These are phyloP conservation scores for Bimastos eiseni DNA, from an alignment of 2,888 invertebrate genomes.

Conservation along the genomic window DNA sequence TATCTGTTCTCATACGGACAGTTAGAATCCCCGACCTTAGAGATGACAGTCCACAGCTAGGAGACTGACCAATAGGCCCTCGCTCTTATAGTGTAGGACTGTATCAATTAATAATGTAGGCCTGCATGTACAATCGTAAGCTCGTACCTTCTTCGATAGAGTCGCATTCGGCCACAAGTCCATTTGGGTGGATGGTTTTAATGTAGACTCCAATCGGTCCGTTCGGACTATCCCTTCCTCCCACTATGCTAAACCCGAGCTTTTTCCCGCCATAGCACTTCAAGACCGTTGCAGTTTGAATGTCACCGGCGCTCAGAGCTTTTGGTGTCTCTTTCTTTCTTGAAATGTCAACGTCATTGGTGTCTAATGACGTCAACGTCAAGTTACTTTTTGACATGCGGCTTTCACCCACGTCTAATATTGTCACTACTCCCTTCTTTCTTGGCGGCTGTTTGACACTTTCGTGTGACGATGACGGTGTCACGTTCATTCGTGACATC, in stretches of 20 bases:
- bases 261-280: constrained; percentile 71
- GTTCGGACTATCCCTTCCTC: constrained; percentile 83
- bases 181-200: constrained; percentile 82
- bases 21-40: no score
- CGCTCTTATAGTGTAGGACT: no score
- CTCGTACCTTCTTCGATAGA: constrained; percentile 78
- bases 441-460: background rate
- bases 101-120: no score
- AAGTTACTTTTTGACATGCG: background rate
- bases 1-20: no score
- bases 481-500: background rate
- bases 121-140: background rate
- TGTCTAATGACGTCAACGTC: background rate
- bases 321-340: background rate
- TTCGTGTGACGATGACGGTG: background rate
- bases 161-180: constrained; percentile 83
- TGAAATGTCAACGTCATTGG: background rate
- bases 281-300: background rate
- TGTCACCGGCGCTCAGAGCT: background rate
- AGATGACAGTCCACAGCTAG: no score
- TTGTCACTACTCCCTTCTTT: background rate
- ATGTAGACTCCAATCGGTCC: constrained; percentile 87
- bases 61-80: no score
- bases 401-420: background rate
- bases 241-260: constrained; percentile 85